phyloP scores from a whole-genome alignment of 2,797 vertebrate species.

The Sarcoramphus papa region DNA sequence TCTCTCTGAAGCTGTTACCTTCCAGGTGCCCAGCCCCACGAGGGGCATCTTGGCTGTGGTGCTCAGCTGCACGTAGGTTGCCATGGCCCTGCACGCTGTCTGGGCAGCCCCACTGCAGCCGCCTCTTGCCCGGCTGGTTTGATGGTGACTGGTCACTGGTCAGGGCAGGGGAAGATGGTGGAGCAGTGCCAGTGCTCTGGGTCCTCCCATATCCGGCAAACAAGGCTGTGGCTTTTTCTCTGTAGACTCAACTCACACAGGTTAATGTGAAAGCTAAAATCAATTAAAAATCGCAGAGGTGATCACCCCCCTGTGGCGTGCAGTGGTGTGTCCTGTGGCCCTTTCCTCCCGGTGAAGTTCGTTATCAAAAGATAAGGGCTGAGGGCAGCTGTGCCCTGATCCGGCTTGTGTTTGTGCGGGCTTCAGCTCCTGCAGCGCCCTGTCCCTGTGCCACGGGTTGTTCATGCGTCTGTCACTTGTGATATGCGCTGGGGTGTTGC shows the following conservation, averaged over 20 bases:
- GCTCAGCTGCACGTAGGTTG: constrained; percentile 1
- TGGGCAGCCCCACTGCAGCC: fast-evolving
- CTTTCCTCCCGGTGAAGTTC: background rate
- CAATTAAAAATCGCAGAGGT: background rate
- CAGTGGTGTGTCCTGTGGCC: fast-evolving
- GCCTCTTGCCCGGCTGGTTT: background rate
- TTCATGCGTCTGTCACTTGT: fast-evolving
- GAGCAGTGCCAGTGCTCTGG: fast-evolving
- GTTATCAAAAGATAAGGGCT: background rate
- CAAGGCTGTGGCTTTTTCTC: background rate
- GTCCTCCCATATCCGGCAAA: background rate
- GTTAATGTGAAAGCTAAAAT: background rate
- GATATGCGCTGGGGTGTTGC: fast-evolving
- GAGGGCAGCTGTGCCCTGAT: background rate
- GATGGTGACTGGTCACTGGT: background rate
- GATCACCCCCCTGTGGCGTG: fast-evolving
- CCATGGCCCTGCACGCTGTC: background rate
- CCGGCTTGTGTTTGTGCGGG: fast-evolving
- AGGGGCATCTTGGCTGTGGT: constrained; percentile 66
- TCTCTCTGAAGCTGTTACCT: constrained; percentile 37
- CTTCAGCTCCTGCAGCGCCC: background rate
- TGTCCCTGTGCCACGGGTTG: fast-evolving
- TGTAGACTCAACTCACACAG: background rate
- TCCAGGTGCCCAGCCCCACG: constrained; percentile 73
- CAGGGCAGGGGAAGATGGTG: background rate